Evolutionary conservation across 2,113 vertebrate species (phyloP).

Genomic region (Ceuthmochares aereus): DNA sequence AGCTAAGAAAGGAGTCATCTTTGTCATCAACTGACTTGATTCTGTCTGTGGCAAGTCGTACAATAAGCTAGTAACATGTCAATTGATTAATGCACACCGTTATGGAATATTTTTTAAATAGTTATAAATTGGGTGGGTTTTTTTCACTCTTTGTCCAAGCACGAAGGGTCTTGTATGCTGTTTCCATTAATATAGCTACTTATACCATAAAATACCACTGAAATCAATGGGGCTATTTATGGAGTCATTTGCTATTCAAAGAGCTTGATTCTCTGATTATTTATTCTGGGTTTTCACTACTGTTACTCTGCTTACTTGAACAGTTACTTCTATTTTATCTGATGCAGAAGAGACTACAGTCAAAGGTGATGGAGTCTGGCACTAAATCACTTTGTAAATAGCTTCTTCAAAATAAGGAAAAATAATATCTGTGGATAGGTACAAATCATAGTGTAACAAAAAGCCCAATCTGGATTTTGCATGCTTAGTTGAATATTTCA

Average conservation of each 20-base stretch:
- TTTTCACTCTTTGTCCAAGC: neutral
- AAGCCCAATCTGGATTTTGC: neutral
- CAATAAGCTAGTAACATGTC: neutral
- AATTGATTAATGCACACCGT: neutral
- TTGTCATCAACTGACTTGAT: neutral
- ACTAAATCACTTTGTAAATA: slow-evolving; percentile 12
- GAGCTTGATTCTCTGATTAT: slow-evolving; percentile 67
- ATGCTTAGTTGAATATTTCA: neutral
- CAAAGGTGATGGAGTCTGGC: slow-evolving; percentile 47
- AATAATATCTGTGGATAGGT: slow-evolving; percentile 11
- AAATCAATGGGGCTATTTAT: slow-evolving; percentile 71
- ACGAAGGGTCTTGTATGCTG: neutral
- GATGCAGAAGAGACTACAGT: slow-evolving; percentile 34
- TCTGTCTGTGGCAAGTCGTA: neutral
- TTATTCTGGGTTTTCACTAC: slow-evolving; percentile 57
- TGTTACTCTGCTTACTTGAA: slow-evolving; percentile 58
- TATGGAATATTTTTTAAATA: neutral
- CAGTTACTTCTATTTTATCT: slow-evolving; percentile 62
- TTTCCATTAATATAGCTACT: slow-evolving; percentile 47
- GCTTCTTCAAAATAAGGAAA: slow-evolving; percentile 50
- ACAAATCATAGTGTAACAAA: neutral
- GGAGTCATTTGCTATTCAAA: slow-evolving; percentile 66
- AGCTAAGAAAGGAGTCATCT: neutral
- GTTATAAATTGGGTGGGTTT: neutral
- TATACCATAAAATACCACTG: slow-evolving; percentile 44